Base-by-base conservation (phyloP, 2,888 invertebrate genomes). In the Hermodice carunculata region DNA sequence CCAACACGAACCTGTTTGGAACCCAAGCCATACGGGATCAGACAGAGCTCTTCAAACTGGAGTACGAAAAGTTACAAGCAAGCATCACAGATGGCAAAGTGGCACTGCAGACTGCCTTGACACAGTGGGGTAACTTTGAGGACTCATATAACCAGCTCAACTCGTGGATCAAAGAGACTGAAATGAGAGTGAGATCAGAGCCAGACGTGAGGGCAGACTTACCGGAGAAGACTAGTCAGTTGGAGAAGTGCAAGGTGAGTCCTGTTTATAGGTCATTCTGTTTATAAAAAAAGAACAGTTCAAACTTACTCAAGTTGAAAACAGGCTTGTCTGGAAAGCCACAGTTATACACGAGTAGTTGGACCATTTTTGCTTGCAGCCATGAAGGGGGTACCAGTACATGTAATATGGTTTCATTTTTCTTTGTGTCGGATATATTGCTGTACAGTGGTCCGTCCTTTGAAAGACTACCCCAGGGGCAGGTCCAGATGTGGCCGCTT, bases 11-110 rank as follows among this genome's bases (percentile, higher is more conserved):
- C 86, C 92, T 93, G 73, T 90, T 91, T 57, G 97, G 97, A 0
- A 94, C 94, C 0, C 91, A 91, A 0, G 94, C 94, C 84, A 95
- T 97, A 64, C 92, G 95, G 80, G 95, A 96, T 81, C 95, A 95
- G 78, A 95, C 95, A 0, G 95, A 95, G 81, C 92, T 90, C 71
- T 87, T 96, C 28, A 94, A 95, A 81, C 90, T 91, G 77, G 96
- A 96, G 83, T 95, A 96, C 84, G 96, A 97, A 72, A 94, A 93
- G 80, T 86, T 97, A 3, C 89, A 76, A 92, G 94, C 62, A 8
- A 37, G 44, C 22, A 37, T 65, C 24, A 24, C 37, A 3, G 65
- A 68, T 5, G 62, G 90, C 92, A 62, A 90, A 92, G 66, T 93
- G 90, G 78, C 91, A 76, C 85, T 96, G 42, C 91, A 93, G 19